Base-by-base conservation (phyloP, 2,888 invertebrate species). In the Rosalia funebris region DNA sequence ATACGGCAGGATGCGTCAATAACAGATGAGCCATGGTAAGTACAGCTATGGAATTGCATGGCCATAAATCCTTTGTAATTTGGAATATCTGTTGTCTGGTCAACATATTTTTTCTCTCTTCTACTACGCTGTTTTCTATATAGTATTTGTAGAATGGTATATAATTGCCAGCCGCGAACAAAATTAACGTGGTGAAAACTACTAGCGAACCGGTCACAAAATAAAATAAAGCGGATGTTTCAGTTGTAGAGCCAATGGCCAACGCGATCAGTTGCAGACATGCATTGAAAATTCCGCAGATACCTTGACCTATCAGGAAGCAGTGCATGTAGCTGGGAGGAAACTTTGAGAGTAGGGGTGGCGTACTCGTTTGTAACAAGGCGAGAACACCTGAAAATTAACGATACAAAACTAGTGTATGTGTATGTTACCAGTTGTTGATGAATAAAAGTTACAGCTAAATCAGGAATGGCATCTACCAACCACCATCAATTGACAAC, bases 301-400 rank as follows among this genome's bases (percentile, higher is more conserved):
- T 25, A 1, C 60, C 55, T 12, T 56, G 34, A 10, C 68, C 68
- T 5, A 65, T 57, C 41, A 65, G 46, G 5, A 47, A 57, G 1
- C 37, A 12, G 52, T 62, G 59, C 19, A 63, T 65, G 25, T 62
- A 65, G 15, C 39, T 20, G 1, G 57, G 47, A 12, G 68, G 68
- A 42, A 68, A 65, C 58, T 57, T 63, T 11, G 68, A 52, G 9
- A 63, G 34, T 7, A 65, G 11, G 2, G 59, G 50, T 34, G 57
- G 34, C 10, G 20, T 32, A 1, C n/a, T 12, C 31, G 41, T 46
- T 55, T 55, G 50, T 44, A 63, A 20, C 48, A 53, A 3, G 7
- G 25, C 4, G 7, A 25, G 25, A 7, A 3, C 7, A 25, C 4
- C 25, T 25, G 25, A 3, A 25, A 25, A 7, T 25, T 3, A 25